Conservation (phyloP, 2,797 vertebrate genomes). For the Falco rusticolus region DNA sequence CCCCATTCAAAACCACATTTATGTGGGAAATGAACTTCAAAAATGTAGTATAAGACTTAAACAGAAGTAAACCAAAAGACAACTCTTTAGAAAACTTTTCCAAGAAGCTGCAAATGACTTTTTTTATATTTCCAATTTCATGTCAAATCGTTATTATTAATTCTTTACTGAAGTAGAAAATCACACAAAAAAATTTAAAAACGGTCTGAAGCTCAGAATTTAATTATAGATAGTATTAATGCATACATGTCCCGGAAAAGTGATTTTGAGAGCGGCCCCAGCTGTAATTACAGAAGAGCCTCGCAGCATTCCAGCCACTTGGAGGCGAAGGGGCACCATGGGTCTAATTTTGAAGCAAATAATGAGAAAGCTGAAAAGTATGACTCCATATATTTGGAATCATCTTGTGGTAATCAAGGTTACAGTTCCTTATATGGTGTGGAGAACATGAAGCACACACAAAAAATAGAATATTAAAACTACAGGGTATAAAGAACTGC, state of each 20-base stretch:
- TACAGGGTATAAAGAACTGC: not conserved
- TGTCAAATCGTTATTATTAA: not conserved
- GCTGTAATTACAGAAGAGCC: slow-evolving; percentile 47
- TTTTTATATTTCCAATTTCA: not conserved
- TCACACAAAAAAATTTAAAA: not conserved
- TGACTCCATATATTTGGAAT: slow-evolving; percentile 74
- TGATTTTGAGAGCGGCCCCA: slow-evolving; percentile 25
- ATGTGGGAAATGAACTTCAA: not conserved
- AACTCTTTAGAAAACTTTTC: not conserved
- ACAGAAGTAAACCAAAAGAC: not conserved
- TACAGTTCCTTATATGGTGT: slow-evolving; percentile 58
- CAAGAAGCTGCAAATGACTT: not conserved
- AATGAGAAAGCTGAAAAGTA: slow-evolving; percentile 71
- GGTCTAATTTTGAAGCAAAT: slow-evolving; percentile 71
- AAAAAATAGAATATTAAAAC: slow-evolving; percentile 8
- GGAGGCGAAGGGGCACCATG: slow-evolving; percentile 71
- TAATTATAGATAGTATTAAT: not conserved
- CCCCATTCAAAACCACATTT: not conserved
- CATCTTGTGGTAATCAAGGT: slow-evolving; percentile 65
- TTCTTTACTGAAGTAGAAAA: not conserved
- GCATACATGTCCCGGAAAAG: not conserved
- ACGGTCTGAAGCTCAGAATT: not conserved
- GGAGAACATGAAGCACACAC: slow-evolving; percentile 29
- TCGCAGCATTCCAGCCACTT: slow-evolving; percentile 65
- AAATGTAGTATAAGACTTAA: not conserved